phyloP scores from a whole-genome alignment of 2,797 vertebrate genomes.

The Catostomus latipinnis region DNA sequence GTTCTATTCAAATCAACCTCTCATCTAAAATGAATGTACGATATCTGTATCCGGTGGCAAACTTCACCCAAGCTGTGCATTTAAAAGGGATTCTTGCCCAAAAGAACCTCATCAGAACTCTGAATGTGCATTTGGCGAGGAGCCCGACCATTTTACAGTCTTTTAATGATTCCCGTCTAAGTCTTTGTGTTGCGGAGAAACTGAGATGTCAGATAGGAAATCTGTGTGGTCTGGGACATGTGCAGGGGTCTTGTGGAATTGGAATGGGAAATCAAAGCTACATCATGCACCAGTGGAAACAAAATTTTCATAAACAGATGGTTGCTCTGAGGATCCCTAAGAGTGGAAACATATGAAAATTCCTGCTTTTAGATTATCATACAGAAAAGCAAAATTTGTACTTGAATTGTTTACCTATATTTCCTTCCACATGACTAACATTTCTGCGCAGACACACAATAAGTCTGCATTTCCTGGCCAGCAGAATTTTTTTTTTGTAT shows the following conservation, averaged over 20 bases:
- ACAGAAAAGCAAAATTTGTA: constrained; percentile 6
- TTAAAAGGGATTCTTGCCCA: constrained; percentile 16
- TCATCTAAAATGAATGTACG: constrained; percentile 68
- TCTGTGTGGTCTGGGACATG: constrained; percentile 23
- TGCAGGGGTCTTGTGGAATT: constrained; percentile 29
- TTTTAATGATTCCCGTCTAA: constrained; percentile 21
- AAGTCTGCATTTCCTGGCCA: no score
- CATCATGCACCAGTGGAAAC: constrained; percentile 2
- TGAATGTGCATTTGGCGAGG: constrained; percentile 38
- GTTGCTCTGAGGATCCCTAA: constrained; percentile 34
- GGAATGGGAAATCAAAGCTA: constrained; percentile 25
- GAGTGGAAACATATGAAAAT: background rate
- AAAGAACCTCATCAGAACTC: constrained; percentile 39
- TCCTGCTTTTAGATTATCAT: constrained; percentile 6
- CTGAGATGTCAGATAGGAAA: constrained; percentile 1
- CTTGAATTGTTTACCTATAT: background rate
- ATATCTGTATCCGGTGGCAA: constrained; percentile 74
- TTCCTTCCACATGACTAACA: background rate
- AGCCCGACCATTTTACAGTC: constrained; percentile 1
- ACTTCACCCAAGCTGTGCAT: constrained; percentile 73
- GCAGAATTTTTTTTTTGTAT: constrained; percentile 37
- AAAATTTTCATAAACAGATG: constrained; percentile 37
- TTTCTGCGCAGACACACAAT: no score
- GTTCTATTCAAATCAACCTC: constrained; percentile 60
- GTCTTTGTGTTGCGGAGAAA: constrained; percentile 21